A percentile compares a stretch with the other conserved stretches of the same genome.
Conservation (phyloP, 1,140 invertebrate genomes). For the Stegodyphus dumicola region DNA sequence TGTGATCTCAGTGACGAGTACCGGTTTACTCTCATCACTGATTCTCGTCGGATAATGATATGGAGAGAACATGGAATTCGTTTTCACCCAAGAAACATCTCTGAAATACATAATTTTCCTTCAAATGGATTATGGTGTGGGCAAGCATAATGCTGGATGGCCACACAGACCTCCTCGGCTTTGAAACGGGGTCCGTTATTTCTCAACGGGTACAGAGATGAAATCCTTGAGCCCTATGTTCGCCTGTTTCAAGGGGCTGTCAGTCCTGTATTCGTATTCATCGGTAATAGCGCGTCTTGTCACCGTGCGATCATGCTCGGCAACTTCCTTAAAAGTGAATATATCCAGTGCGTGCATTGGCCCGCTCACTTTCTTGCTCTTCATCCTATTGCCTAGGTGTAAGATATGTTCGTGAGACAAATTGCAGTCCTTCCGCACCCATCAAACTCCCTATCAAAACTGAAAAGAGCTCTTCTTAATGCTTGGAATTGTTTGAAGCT, state of each 20-base stretch:
- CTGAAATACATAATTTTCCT: slow-evolving; percentile 2
- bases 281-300: background rate
- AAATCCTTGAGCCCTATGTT: too few relatives aligned
- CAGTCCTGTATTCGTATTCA: background rate
- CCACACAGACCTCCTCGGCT: background rate
- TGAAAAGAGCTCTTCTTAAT: background rate
- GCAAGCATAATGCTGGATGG: background rate
- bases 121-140: slow-evolving; percentile 3
- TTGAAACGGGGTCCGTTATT: background rate
- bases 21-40: background rate
- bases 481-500: background rate
- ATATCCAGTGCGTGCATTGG: background rate
- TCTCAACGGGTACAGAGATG: background rate
- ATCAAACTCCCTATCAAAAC: background rate
- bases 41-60: slow-evolving; percentile 2
- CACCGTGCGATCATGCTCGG: background rate
- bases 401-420: background rate
- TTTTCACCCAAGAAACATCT: background rate
- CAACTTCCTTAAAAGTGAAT: background rate
- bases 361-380: background rate
- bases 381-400: background rate
- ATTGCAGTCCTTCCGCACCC: slow-evolving; percentile 10
- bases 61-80: background rate
- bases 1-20: slow-evolving; percentile 5
- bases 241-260: background rate